phyloP scores from a whole-genome alignment of 2,888 invertebrate genomes.

The Phrixothrix hirtus region DNA sequence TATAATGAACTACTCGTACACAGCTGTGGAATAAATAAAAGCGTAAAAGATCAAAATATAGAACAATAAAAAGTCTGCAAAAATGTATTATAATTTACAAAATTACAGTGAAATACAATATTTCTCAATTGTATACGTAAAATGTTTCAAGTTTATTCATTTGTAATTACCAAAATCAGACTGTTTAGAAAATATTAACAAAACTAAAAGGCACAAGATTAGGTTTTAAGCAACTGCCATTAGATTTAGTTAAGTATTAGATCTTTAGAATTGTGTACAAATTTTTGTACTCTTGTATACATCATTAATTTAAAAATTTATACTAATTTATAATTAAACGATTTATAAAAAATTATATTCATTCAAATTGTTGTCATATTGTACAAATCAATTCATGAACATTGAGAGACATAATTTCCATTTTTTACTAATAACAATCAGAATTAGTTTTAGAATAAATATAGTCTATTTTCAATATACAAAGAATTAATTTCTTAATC shows the following conservation, averaged over 20 bases:
- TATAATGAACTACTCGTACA: not conserved
- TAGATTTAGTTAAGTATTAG: constrained; percentile 28
- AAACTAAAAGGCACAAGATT: constrained; percentile 17
- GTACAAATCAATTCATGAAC: constrained; percentile 12
- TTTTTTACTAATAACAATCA: constrained; percentile 17
- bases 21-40: not conserved
- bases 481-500: constrained; percentile 25
- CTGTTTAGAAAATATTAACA: constrained; percentile 17
- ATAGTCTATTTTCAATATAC: constrained; percentile 30
- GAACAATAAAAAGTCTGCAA: not conserved
- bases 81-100: no score
- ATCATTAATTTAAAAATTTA: constrained; percentile 15
- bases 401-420: constrained; percentile 5
- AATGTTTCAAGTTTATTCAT: constrained; percentile 14
- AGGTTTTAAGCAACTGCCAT: constrained; percentile 30
- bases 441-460: constrained; percentile 26
- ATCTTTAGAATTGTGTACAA: constrained; percentile 26
- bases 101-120: constrained; percentile 26
- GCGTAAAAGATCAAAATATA: not conserved
- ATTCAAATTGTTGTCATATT: constrained; percentile 14
- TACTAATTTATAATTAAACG: constrained; percentile 21
- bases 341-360: constrained; percentile 15
- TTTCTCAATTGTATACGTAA: constrained; percentile 34
- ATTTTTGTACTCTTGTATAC: constrained; percentile 26
- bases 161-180: constrained; percentile 11